Conservation (phyloP, 2,888 invertebrate species). For the Apodemia zela region DNA sequence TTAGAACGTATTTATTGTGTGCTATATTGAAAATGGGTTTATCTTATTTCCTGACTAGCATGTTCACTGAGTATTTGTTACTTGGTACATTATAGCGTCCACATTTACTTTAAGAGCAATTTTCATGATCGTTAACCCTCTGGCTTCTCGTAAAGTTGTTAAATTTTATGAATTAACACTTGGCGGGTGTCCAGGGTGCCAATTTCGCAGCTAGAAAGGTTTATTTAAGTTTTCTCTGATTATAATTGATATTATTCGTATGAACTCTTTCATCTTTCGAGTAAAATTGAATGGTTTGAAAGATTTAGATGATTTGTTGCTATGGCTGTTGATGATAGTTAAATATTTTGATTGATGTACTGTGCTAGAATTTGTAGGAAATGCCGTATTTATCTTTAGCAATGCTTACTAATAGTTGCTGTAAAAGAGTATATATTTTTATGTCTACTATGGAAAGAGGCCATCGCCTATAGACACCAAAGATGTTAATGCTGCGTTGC, state of each 20-base stretch:
- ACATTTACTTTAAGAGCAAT: constrained; percentile 42
- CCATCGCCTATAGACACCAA: too few species aligned
- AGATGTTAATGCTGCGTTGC: too few species aligned
- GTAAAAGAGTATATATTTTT: neutral
- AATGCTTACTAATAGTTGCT: neutral
- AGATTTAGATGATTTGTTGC: constrained; percentile 27
- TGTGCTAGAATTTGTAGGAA: neutral
- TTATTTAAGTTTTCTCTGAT: constrained; percentile 60
- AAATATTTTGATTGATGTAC: constrained; percentile 1
- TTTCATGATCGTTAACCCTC: constrained; percentile 53
- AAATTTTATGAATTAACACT: constrained; percentile 68
- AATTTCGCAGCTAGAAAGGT: constrained; percentile 42
- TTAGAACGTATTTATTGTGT: constrained; percentile 10
- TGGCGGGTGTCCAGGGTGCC: constrained; percentile 55
- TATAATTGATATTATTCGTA: constrained; percentile 60
- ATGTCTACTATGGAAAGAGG: neutral
- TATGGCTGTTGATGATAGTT: constrained; percentile 8
- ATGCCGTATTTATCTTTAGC: neutral
- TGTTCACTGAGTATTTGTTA: constrained; percentile 21
- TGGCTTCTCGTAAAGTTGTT: constrained; percentile 52
- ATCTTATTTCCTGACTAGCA: constrained; percentile 14
- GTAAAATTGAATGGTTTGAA: constrained; percentile 27
- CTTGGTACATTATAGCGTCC: constrained; percentile 32
- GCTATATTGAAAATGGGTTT: constrained; percentile 17
- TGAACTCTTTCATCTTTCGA: constrained; percentile 53